A percentile compares a stretch with the other conserved stretches of the same genome.
These are phyloP conservation scores for Pangasius djambal DNA, from an alignment of 2,797 vertebrate species.

Conservation along the genomic window DNA sequence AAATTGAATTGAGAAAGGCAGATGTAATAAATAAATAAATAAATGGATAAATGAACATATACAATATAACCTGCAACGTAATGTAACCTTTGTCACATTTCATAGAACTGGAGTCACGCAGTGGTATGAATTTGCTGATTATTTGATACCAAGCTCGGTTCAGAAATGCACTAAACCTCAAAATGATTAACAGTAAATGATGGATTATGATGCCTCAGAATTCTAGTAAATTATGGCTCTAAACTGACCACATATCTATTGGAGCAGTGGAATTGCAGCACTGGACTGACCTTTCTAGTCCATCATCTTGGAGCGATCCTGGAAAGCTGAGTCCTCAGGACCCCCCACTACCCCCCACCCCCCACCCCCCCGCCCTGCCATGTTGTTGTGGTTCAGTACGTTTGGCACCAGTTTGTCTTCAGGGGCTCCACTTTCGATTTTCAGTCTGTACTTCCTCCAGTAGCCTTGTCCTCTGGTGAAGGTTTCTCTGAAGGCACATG, in stretches of 20 bases:
- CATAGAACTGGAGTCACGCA: too few relatives aligned
- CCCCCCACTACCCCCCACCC: too few relatives aligned
- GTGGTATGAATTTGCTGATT: too few relatives aligned
- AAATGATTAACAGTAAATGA: too few relatives aligned
- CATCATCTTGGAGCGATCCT: constrained; percentile 5
- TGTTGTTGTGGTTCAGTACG: not conserved
- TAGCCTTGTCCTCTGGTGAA: not conserved
- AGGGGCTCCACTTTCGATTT: constrained; percentile 15
- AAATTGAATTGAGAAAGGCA: not conserved
- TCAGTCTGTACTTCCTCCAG: not conserved
- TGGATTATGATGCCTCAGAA: too few relatives aligned
- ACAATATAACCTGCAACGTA: not conserved
- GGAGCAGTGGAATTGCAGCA: not conserved
- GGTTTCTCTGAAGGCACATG: not conserved
- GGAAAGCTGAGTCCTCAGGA: not conserved
- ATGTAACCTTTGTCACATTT: too few relatives aligned
- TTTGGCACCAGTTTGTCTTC: not conserved
- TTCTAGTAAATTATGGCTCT: not conserved
- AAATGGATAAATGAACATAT: not conserved
- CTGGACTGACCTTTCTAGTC: not conserved
- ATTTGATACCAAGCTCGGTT: too few relatives aligned
- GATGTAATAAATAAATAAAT: not conserved
- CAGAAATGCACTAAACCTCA: too few relatives aligned
- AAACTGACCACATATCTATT: not conserved
- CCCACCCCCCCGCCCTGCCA: too few relatives aligned